Evolutionary conservation across 2,888 invertebrate genomes (phyloP).

Genomic region (Megalurothrips usitatus): DNA sequence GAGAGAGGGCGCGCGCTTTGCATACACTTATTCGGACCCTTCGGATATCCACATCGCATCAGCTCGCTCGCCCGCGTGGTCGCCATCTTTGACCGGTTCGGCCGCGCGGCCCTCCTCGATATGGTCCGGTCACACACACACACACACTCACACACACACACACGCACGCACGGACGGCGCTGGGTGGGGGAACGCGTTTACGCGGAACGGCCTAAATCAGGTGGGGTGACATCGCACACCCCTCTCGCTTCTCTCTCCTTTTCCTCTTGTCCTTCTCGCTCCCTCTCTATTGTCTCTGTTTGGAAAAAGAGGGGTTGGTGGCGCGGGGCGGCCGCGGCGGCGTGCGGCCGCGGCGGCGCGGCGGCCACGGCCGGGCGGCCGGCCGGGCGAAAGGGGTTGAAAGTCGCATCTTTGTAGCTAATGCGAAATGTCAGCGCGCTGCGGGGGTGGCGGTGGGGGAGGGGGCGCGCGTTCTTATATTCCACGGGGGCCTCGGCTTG

Average conservation of each 20-base stretch:
- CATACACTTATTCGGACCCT: background rate
- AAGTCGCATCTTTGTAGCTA: constrained; percentile 26
- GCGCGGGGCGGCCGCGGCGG: background rate
- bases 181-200: background rate
- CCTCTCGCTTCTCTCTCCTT: background rate
- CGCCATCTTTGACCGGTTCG: background rate
- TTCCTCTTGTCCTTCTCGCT: background rate
- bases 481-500: background rate
- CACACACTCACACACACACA: too few species aligned
- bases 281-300: background rate
- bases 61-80: background rate
- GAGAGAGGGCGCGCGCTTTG: background rate
- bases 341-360: background rate
- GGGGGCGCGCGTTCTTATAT: background rate
- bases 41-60: too few species aligned
- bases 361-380: background rate
- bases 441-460: background rate
- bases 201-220: constrained; percentile 25
- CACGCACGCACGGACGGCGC: too few species aligned
- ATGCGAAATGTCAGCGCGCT: constrained; percentile 3
- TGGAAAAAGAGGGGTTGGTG: background rate
- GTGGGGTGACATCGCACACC: constrained; percentile 19
- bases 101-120: background rate
- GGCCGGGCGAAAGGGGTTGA: background rate
- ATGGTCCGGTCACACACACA: too few species aligned